These are phyloP conservation scores for Gymnobelideus leadbeateri DNA, from an alignment of 2,113 vertebrate species.

Conservation along the genomic window DNA sequence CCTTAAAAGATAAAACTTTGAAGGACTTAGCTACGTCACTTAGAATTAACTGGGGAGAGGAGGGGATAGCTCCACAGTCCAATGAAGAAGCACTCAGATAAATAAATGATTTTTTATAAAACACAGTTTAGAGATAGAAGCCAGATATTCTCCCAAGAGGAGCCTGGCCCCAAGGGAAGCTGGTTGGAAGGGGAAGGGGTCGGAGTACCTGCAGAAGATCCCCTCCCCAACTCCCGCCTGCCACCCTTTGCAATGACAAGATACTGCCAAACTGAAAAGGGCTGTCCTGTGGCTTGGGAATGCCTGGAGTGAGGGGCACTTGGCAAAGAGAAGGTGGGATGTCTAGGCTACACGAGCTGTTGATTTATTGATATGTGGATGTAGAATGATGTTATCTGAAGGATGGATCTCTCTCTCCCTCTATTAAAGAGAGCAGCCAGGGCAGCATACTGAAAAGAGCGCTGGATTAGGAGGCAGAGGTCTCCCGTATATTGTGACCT, in stretches of 20 bases:
- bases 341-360: not conserved
- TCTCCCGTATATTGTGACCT: not conserved
- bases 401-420: not conserved
- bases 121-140: not conserved
- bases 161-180: not conserved
- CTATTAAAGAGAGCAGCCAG: not conserved
- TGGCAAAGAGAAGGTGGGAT: not conserved
- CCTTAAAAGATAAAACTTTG: not conserved
- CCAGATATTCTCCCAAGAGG: not conserved
- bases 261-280: not conserved
- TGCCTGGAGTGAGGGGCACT: not conserved
- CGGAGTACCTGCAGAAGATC: not conserved
- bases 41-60: not conserved
- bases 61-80: not conserved
- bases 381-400: not conserved
- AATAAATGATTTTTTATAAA: not conserved
- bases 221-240: not conserved
- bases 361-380: not conserved
- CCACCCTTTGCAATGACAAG: not conserved
- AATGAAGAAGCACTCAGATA: not conserved
- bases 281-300: not conserved
- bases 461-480: not conserved
- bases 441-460: not conserved
- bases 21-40: not conserved
- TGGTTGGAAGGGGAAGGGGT: not conserved